Conservation (phyloP, 2,113 vertebrate genomes). For the zebrafish (Danio rerio) region DNA sequence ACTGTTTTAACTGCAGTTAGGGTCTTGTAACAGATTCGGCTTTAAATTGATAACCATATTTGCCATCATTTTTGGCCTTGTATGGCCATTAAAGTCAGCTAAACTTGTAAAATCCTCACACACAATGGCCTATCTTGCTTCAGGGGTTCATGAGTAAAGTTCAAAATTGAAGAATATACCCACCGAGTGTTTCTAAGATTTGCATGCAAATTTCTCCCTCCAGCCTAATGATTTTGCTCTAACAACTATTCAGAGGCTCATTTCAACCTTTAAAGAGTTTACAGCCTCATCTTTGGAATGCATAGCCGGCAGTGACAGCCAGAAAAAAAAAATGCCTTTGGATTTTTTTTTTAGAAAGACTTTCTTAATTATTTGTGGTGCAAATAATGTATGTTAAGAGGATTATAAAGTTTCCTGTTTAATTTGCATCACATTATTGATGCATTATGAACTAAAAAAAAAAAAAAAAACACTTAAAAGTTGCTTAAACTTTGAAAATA, state of each 20-base stretch:
- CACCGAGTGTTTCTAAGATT: conserved; percentile 31
- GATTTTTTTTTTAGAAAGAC: not conserved
- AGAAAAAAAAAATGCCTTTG: not conserved
- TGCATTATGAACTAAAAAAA: not conserved
- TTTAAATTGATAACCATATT: conserved; percentile 30
- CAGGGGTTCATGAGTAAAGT: conserved; percentile 31
- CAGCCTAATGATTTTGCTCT: not conserved
- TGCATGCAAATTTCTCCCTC: conserved; percentile 41
- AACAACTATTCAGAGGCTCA: conserved; percentile 25
- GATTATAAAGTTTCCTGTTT: conserved; percentile 19
- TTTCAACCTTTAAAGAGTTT: conserved; percentile 32
- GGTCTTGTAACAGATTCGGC: not conserved
- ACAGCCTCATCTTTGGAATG: conserved; percentile 9
- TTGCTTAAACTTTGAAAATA: not conserved
- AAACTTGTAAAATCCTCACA: conserved; percentile 1
- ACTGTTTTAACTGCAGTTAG: conserved; percentile 22
- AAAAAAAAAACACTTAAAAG: not conserved
- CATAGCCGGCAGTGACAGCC: not conserved
- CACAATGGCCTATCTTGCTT: conserved; percentile 33
- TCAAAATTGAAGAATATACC: conserved; percentile 35
- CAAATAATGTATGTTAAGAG: conserved; percentile 23
- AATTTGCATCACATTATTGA: conserved; percentile 2
- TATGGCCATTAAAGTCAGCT: conserved; percentile 27
- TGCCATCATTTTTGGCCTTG: not conserved
- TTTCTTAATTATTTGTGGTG: conserved; percentile 3